Conservation (phyloP, 2,113 vertebrate species). For the Dasyornis broadbenti region DNA sequence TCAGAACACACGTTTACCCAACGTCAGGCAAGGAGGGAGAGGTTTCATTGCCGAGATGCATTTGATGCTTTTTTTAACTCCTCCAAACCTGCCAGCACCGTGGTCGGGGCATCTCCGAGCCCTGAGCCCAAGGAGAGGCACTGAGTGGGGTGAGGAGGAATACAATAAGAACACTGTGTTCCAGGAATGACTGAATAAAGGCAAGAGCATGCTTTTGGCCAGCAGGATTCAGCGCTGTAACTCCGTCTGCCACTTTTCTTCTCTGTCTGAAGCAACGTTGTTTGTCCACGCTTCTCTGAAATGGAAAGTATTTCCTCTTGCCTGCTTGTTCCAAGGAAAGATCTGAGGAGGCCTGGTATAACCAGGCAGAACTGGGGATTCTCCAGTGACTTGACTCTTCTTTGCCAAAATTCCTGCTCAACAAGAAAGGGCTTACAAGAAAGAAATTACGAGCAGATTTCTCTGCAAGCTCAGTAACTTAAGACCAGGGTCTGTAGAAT, state of each 20-base stretch:
- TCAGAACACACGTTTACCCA: background rate
- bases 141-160: background rate
- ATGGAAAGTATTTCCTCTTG: slow-evolving; percentile 58
- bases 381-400: background rate
- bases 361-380: slow-evolving; percentile 50
- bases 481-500: background rate
- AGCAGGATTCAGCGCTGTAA: background rate
- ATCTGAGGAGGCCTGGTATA: slow-evolving; percentile 44
- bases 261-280: background rate
- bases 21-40: background rate
- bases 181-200: slow-evolving; percentile 57
- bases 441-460: slow-evolving; percentile 23
- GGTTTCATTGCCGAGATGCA: background rate
- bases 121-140: background rate
- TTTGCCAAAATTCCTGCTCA: slow-evolving; percentile 29
- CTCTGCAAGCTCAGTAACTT: background rate
- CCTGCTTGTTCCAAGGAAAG: slow-evolving; percentile 31
- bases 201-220: slow-evolving; percentile 39
- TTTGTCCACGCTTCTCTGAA: slow-evolving; percentile 51
- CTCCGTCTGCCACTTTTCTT: slow-evolving; percentile 42
- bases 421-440: background rate
- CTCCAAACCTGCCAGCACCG: background rate
- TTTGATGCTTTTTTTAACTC: background rate
- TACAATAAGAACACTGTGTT: slow-evolving; percentile 61
- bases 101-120: background rate